Percentiles rank a stretch among this genome's conserved stretches.
Evolutionary conservation across 53 echinoderm and acorn worm species (phyloP).

Genomic region (Holothuria scabra): DNA sequence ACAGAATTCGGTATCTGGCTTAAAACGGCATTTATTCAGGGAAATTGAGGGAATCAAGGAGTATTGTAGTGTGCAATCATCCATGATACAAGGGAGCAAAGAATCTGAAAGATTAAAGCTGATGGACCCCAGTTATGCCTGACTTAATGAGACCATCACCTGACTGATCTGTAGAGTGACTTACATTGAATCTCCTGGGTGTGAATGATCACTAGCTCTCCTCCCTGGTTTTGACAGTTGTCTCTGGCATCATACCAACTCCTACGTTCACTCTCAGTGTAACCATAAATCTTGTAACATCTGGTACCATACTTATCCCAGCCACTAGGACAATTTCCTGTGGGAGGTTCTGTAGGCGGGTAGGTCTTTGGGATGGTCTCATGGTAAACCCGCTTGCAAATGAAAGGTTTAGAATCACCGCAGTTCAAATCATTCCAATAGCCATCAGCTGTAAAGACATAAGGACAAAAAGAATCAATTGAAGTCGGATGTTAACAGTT

Average conservation of each 20-base stretch:
- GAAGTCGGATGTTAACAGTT: not conserved
- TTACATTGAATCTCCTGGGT: slow-evolving; percentile 64
- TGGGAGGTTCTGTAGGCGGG: slow-evolving; percentile 57
- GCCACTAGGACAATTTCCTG: slow-evolving; percentile 60
- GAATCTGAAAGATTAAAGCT: too few species aligned
- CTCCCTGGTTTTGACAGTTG: slow-evolving; percentile 51
- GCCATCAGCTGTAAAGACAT: slow-evolving; percentile 39
- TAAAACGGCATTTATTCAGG: too few species aligned
- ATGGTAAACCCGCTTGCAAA: slow-evolving; percentile 64
- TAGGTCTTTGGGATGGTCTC: slow-evolving; percentile 39
- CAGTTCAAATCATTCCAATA: slow-evolving; percentile 93
- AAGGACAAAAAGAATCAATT: not conserved
- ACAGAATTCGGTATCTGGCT: too few species aligned
- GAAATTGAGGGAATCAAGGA: too few species aligned
- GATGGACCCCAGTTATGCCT: too few species aligned
- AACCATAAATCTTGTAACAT: slow-evolving; percentile 74
- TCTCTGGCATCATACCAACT: slow-evolving; percentile 74
- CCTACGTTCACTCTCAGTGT: slow-evolving; percentile 9
- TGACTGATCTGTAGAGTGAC: too few species aligned
- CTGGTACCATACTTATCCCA: slow-evolving; percentile 54
- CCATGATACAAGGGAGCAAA: too few species aligned
- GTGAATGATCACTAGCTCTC: slow-evolving; percentile 77
- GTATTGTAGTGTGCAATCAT: too few species aligned
- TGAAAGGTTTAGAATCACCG: slow-evolving; percentile 66
- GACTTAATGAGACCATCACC: too few species aligned